Percentiles rank a stretch among this genome's conserved stretches.
phyloP scores from a whole-genome alignment of 2,888 invertebrate genomes.

The Eupithecia subfuscata region DNA sequence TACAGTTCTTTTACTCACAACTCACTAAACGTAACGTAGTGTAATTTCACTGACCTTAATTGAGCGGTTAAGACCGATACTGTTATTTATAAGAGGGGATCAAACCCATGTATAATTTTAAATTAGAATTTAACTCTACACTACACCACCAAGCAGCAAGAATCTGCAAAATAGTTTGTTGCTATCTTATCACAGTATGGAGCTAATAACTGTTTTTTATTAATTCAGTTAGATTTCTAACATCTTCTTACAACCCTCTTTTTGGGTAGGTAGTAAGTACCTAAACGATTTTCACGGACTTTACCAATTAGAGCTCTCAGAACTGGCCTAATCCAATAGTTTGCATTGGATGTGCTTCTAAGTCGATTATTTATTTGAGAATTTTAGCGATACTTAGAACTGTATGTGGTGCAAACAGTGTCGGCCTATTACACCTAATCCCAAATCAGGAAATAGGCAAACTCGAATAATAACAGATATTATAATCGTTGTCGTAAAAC shows the following conservation, averaged over 20 bases:
- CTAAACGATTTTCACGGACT: too few species aligned
- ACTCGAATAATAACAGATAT: neutral
- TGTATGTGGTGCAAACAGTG: neutral
- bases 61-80: conserved; percentile 21
- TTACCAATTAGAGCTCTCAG: too few species aligned
- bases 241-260: neutral
- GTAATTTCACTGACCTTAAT: conserved; percentile 46
- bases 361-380: neutral
- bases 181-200: neutral
- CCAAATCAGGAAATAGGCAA: neutral
- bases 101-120: neutral
- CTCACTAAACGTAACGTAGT: conserved; percentile 26
- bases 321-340: neutral
- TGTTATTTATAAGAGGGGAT: neutral
- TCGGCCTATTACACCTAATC: neutral
- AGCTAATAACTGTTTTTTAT: neutral
- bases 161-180: too few species aligned
- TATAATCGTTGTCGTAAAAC: neutral
- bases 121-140: neutral
- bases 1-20: too few species aligned
- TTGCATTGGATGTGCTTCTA: neutral
- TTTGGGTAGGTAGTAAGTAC: too few species aligned
- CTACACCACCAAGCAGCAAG: neutral
- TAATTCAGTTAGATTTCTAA: neutral
- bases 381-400: neutral